Evolutionary conservation across 2,797 vertebrate species (phyloP).

Genomic region (Macrochelys suwanniensis): DNA sequence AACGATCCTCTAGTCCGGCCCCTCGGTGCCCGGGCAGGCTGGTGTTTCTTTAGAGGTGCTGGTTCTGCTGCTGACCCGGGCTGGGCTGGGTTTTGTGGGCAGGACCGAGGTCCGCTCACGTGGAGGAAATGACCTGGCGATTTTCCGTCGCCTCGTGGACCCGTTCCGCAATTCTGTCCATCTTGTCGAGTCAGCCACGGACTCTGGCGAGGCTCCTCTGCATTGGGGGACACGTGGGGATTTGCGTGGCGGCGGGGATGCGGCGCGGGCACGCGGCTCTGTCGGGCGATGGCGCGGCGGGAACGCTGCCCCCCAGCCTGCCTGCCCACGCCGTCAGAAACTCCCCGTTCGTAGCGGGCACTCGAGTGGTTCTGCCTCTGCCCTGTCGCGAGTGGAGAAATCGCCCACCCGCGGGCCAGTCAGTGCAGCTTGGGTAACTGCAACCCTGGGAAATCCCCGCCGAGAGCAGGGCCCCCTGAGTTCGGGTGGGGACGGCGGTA

Average conservation of each 20-base stretch:
- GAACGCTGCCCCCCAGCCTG: no score
- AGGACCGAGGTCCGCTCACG: background rate
- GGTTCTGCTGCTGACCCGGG: background rate
- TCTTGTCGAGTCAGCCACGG: background rate
- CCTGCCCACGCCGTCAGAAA: no score
- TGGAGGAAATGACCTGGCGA: background rate
- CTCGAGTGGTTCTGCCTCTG: no score
- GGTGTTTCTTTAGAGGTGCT: background rate
- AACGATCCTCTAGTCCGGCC: background rate
- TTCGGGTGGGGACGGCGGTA: no score
- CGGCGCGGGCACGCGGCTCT: no score
- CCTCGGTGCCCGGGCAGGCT: background rate
- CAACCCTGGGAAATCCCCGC: background rate
- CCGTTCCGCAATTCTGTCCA: no score
- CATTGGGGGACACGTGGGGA: no score
- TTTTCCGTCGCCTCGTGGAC: background rate
- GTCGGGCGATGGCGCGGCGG: no score
- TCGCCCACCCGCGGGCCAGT: rapidly evolving
- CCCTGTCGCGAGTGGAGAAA: no score
- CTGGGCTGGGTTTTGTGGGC: background rate
- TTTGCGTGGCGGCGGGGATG: no score
- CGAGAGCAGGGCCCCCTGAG: background rate
- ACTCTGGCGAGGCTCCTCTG: background rate
- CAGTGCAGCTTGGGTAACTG: background rate
- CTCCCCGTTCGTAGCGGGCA: no score